These are phyloP conservation scores for Crypturellus undulatus DNA, from an alignment of 2,113 vertebrate species.

Conservation along the genomic window DNA sequence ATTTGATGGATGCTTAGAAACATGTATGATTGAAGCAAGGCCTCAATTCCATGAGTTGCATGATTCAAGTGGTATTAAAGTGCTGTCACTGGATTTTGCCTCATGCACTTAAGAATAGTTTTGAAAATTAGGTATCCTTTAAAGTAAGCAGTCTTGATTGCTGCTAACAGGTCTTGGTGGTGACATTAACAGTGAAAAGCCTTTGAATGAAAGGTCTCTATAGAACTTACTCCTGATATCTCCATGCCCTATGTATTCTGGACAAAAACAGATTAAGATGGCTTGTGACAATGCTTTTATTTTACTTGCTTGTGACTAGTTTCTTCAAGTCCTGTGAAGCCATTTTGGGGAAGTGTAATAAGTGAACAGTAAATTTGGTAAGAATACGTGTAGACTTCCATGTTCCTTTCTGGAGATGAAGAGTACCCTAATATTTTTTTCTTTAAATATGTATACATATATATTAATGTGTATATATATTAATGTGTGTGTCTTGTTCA, in stretches of 20 bases:
- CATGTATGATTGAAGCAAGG: background rate
- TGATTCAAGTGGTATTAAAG: background rate
- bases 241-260: background rate
- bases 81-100: background rate
- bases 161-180: background rate
- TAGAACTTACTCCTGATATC: background rate
- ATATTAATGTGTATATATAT: background rate
- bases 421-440: background rate
- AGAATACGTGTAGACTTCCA: background rate
- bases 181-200: background rate
- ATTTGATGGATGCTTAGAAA: background rate
- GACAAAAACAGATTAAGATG: background rate
- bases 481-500: no score
- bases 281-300: background rate
- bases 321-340: background rate
- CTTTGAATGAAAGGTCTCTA: background rate
- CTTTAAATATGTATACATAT: background rate
- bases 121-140: background rate
- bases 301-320: background rate
- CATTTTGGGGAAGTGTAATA: background rate
- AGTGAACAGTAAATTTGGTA: background rate
- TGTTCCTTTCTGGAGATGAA: background rate
- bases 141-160: background rate
- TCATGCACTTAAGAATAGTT: background rate
- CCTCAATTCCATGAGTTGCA: background rate